Percentiles rank a stretch among this genome's conserved stretches.
These are phyloP conservation scores for Dromas ardeola DNA, from an alignment of 2,113 vertebrate species.

Conservation along the genomic window DNA sequence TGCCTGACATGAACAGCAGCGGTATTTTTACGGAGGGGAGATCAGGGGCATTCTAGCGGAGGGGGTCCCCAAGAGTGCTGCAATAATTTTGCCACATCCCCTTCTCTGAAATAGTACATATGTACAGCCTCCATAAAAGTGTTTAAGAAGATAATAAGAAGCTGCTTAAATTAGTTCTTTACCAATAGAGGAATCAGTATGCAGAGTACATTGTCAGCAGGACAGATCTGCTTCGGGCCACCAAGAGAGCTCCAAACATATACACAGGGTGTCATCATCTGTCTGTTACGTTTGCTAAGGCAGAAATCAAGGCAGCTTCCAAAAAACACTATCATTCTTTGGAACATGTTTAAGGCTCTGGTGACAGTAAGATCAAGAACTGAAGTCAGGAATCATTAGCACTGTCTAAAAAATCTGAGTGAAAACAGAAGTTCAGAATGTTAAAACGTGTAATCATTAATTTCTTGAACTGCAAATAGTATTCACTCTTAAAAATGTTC, in stretches of 20 bases:
- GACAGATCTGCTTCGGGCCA: background rate
- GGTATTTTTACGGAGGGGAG: background rate
- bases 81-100: background rate
- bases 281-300: background rate
- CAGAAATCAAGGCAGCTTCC: background rate
- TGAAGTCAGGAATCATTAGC: background rate
- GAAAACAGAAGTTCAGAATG: background rate
- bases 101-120: background rate
- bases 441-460: background rate
- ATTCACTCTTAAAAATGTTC: background rate
- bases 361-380: background rate
- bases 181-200: background rate
- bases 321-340: background rate
- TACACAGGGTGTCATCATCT: background rate
- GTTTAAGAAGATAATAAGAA: background rate
- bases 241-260: background rate
- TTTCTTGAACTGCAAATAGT: background rate
- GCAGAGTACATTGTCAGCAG: background rate
- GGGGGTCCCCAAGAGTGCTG: background rate
- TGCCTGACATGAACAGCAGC: background rate
- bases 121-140: background rate
- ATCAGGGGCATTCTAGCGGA: background rate
- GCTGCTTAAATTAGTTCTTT: background rate
- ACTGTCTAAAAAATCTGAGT: background rate
- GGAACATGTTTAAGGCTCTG: background rate